phyloP scores from a whole-genome alignment of 1,140 invertebrate species.

The Nymphalis io region DNA sequence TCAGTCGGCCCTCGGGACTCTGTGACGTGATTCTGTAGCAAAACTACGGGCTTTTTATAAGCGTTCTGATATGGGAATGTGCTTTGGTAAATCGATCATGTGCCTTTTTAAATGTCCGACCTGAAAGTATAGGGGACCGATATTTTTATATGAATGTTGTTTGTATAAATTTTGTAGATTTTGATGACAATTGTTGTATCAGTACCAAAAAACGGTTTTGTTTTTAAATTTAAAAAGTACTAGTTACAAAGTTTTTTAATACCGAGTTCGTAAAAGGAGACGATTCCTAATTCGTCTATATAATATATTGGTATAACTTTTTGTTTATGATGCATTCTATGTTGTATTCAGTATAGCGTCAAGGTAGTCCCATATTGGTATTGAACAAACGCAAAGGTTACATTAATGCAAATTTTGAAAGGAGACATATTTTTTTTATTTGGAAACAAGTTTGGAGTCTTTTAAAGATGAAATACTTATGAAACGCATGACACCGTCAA shows the following conservation, averaged over 20 bases:
- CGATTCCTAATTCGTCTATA: no score
- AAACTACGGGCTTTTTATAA: slow-evolving; percentile 57
- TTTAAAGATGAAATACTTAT: neutral
- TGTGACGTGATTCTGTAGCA: slow-evolving; percentile 64
- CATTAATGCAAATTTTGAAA: no score
- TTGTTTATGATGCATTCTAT: neutral
- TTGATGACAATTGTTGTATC: neutral
- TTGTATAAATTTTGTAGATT: neutral
- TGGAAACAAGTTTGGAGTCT: no score
- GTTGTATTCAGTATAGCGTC: neutral
- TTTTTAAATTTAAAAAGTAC: no score
- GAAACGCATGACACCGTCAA: neutral
- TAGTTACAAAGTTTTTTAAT: no score
- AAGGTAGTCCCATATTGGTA: no score
- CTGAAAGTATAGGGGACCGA: slow-evolving; percentile 21
- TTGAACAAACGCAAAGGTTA: no score
- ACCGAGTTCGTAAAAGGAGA: no score
- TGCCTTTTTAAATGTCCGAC: slow-evolving; percentile 29
- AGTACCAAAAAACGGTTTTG: no score
- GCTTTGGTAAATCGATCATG: slow-evolving; percentile 45
- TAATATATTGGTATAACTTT: no score
- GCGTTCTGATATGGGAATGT: slow-evolving; percentile 57
- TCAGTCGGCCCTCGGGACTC: slow-evolving; percentile 66
- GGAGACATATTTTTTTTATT: neutral
- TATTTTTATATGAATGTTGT: neutral